Evolutionary conservation across 2,888 invertebrate genomes (phyloP), one percentile per base, ranked within the genome.

Genomic region (Melolontha melolontha): DNA sequence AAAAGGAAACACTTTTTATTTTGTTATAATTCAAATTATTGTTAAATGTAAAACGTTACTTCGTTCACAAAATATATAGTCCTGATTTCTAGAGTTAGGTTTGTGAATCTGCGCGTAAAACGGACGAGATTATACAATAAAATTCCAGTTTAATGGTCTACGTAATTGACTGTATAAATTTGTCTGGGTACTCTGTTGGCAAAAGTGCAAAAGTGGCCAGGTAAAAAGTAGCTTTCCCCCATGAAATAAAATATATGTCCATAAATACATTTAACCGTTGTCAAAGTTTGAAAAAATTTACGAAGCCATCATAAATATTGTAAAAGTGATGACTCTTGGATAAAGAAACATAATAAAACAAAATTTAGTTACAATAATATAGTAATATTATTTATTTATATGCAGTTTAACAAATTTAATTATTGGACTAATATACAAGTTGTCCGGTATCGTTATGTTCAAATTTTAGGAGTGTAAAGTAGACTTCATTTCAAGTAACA

Each of bases 91-190:
- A 27, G 14, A 59, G 59, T 55, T 17, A 50, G 22, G 10, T 59
- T 44, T 29, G 16, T 44, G 59, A 14, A 59, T 27, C 5, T 27
- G 44, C 5, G 16, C 40, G 29, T 44, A 40, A 39, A 59, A 29
- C 41, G 44, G 44, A 27, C 44, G 27, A 29, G 29, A 59, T 59
- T 59, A 59, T 29, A 59, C 44, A 59, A 59, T 44, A 44, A 59
- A 59, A 59, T 44, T 59, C 16, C 44, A 44, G 59, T 59, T 59
- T 44, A 59, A 59, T 59, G 59, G 44, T 59, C 44, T 59, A 44
- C 59, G 44, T 47, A 59, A 59, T 59, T 59, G 59, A 44, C 59
- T 29, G 44, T 29, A 59, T 59, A 59, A 59, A 59, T 59, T 59
- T 44, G 39, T 29, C 29, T 44, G 12, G 11, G 12, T 11, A 14